Conservation (phyloP, 1,140 invertebrate species). For the Drosophila dunni region DNA sequence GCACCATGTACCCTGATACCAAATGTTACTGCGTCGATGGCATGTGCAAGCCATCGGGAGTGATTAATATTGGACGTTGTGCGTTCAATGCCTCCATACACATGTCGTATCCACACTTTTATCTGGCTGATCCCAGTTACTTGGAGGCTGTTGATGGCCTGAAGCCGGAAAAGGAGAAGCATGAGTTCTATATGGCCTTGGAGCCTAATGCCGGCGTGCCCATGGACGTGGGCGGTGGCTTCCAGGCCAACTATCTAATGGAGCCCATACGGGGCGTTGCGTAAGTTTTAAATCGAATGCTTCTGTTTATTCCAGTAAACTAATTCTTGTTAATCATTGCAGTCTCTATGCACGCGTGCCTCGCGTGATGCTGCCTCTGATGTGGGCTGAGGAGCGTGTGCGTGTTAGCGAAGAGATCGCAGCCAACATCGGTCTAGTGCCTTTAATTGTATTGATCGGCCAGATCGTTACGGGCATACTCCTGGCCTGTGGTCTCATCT, state of each 20-base stretch:
- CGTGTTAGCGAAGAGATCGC: constrained; percentile 86
- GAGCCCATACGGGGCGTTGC: constrained; percentile 87
- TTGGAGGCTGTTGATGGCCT: constrained; percentile 88
- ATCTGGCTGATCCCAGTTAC: constrained; percentile 90
- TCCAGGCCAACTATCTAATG: constrained; percentile 91
- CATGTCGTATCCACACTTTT: constrained; percentile 94
- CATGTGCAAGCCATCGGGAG: constrained; percentile 88
- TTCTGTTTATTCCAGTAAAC: neutral
- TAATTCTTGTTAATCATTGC: constrained; percentile 54
- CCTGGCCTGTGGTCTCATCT: constrained; percentile 70
- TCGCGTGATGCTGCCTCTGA: constrained; percentile 89
- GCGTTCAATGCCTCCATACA: constrained; percentile 91
- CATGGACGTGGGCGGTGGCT: constrained; percentile 89
- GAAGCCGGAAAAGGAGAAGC: constrained; percentile 88
- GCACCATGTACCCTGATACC: constrained; percentile 87
- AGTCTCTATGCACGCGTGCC: constrained; percentile 89
- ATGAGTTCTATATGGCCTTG: constrained; percentile 89
- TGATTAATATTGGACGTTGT: constrained; percentile 89
- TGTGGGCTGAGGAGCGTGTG: constrained; percentile 91
- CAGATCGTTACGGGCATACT: constrained; percentile 75
- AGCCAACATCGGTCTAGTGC: constrained; percentile 67
- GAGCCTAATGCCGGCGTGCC: constrained; percentile 91
- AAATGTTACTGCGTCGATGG: constrained; percentile 89
- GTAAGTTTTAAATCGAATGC: constrained; percentile 85
- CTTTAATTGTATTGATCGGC: constrained; percentile 69